Evolutionary conservation across 2,888 invertebrate genomes (phyloP), one percentile per base, ranked within the genome.

Genomic region (Chrysolina americana): DNA sequence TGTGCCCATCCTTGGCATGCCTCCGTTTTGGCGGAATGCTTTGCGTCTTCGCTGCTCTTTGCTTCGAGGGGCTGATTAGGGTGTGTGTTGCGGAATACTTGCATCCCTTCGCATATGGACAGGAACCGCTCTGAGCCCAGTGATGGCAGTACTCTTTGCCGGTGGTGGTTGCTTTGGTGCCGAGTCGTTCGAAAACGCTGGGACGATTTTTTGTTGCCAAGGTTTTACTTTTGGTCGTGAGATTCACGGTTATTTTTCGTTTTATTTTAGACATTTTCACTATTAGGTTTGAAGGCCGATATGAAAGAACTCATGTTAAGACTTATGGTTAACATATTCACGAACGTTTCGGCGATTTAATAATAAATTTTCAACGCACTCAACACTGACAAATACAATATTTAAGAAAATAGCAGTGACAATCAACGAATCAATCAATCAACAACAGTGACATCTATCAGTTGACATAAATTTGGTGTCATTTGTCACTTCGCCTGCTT

Each of bases 151-250:
- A 92, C 88, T 93, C 93, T 87, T 89, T 90, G n/a, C 62, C 71
- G 41, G 76, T 75, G 62, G 78, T 73, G 62, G 68, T 80, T 85
- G 94, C 93, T 89, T 94, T 94, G 62, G 94, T 94, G 82, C 95
- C 95, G 85, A 95, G 91, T 83, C 95, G 91, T 89, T 95, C 95
- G 89, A 95, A 95, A 81, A 95, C 95, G 90, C 94, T 95, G 81
- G 94, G 94, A 88, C 94, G 91, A 85, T 89, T 89, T 84, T 88
- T 89, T 9, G 77, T 87, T 81, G 87, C 91, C 87, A 91, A 88
- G 63, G 79, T 91, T 89, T 93, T 93, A 70, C 78, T 79, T 71
- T 80, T 82, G 19, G 92, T 91, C 89, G 85, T 84, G 74, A 93
- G 90, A 89, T 93, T 93, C 88, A 93, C 93, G 87, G 93, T 93